Evolutionary conservation across 2,797 vertebrate genomes (phyloP), one percentile per base, ranked within the genome.

Genomic region (Acrossocheilus wenchowensis): DNA sequence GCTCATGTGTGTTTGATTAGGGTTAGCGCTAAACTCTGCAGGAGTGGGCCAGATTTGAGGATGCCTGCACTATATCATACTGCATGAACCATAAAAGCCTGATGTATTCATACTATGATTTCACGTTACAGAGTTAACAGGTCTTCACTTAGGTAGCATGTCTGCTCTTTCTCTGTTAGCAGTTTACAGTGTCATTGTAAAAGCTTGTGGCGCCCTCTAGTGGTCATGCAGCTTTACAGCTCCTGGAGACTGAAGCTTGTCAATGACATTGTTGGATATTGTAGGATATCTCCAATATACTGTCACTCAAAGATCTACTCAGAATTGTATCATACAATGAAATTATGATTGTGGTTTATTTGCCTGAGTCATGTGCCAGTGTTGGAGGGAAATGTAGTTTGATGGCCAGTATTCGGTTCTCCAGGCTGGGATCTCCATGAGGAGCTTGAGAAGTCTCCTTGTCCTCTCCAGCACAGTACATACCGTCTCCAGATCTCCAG

Each of bases 401-500:
- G 72, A 75, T 50, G 43, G n/a, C 39, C 73, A 73, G 43, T 62
- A 30, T 85, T 78, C 48, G 50, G 74, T 50, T 81, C 75, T 80
- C 71, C 64, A 57, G 57, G 26, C 45, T 69, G 68, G 14, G 62
- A 66, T 77, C 62, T 78, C 80, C 34, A 36, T 4, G 15, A 82
- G 26, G 43, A 66, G n/a, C 54, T 69, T 14, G 62, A 74, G 11
- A 64, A 36, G 23, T 73, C 30, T 74, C 54, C 26, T 14, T 60
- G 84, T 85, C 92, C 88, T 45, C 52, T 73, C 83, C 45, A 71
- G 26, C 82, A 84, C 19, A 83, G 19, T 5, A 95, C 91, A 69
- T 91, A 85, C 23, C 2, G 57, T 82, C 54, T 93, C 93, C 93
- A 93, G 88, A 97, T 94, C 5, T 93, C 91, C 80, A 94, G 54